Percentiles rank a stretch among this genome's conserved stretches.
Evolutionary conservation across 92 coral and sea anemone genomes (phyloP).

Genomic region (Paragorgia papillata): DNA sequence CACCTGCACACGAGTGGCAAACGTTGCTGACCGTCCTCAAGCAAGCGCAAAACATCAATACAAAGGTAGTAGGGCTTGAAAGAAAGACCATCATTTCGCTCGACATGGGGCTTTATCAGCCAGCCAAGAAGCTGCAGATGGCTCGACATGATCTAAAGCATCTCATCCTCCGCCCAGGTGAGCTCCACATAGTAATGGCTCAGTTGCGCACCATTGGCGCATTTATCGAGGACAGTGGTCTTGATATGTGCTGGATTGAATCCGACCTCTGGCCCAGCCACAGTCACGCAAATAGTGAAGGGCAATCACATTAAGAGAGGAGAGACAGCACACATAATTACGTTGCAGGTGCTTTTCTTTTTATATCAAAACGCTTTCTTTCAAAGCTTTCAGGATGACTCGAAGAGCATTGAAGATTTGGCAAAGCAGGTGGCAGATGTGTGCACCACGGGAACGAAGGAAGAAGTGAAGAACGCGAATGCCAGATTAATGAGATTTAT

Average conservation of each 20-base stretch:
- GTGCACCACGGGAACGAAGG: constrained; percentile 36
- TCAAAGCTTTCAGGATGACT: no score
- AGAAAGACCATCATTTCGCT: constrained; percentile 57
- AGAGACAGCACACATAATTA: constrained; percentile 54
- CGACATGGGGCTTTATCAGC: constrained; percentile 64
- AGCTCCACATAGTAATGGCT: constrained; percentile 70
- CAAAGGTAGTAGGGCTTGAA: constrained; percentile 54
- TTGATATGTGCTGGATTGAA: constrained; percentile 55
- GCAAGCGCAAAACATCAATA: constrained; percentile 52
- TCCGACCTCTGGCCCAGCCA: constrained; percentile 57
- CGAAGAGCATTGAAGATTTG: constrained; percentile 8
- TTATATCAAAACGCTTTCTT: constrained; percentile 62
- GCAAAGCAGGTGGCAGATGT: constrained; percentile 35
- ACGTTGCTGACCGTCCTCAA: constrained; percentile 50
- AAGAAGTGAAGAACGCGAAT: constrained; percentile 19
- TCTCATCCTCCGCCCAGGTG: constrained; percentile 57
- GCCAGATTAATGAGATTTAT: constrained; percentile 31
- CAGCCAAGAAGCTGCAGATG: constrained; percentile 53
- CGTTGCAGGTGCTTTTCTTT: constrained; percentile 56
- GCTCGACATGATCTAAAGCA: constrained; percentile 49
- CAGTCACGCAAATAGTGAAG: constrained; percentile 61
- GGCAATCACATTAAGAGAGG: constrained; percentile 61
- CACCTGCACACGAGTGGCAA: constrained; percentile 67
- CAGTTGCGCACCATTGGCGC: constrained; percentile 52
- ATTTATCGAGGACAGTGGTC: constrained; percentile 49